Evolutionary conservation across 2,888 invertebrate species (phyloP), one percentile per base, ranked within the genome.

Genomic region (Chymomyza amoena): DNA sequence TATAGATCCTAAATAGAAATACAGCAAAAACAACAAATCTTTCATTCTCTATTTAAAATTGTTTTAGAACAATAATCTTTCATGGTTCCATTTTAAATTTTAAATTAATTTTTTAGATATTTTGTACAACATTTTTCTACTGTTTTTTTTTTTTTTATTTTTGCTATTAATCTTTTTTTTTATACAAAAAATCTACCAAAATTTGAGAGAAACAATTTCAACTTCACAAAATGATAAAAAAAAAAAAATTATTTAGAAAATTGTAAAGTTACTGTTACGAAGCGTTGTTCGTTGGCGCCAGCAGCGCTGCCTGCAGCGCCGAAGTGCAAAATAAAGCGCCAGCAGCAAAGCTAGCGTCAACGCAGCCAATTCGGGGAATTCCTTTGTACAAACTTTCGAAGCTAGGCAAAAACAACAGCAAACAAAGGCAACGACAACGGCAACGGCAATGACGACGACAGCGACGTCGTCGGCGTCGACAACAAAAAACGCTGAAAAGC

Each of bases 301-400:
- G 66, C 70, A 65, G 45, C 63, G 66, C 61, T 61, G 63, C 45
- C 28, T 50, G 13, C 39, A 51, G 54, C 61, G 6, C 64, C 63
- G 69, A 71, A 72, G 76, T 78, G 72, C 78, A 79, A 77, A 72
- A 77, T 79, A 20, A 16, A 5, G 16, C 56, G 56, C 56, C 6
- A 7, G 59, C 59, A 25, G 18, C 73, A 76, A 74, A 73, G 76
- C 75, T 75, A 69, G 16, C 60, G n/a, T 13, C 60, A 36, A 45
- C 39, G 39, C 69, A 39, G 32, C 15, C 39, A 69, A 70, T 77
- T 77, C 78, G 78, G 80, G 87, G 83, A 84, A 83, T 81, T 81
- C 83, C 83, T 80, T 79, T 76, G 62, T 68, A 62, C 54, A 54
- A 71, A 73, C 62, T 72, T 72, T 62, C 51, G 57, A 52, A 32